Base-by-base conservation (phyloP, 2,797 vertebrate species). In the Knipowitschia caucasica region DNA sequence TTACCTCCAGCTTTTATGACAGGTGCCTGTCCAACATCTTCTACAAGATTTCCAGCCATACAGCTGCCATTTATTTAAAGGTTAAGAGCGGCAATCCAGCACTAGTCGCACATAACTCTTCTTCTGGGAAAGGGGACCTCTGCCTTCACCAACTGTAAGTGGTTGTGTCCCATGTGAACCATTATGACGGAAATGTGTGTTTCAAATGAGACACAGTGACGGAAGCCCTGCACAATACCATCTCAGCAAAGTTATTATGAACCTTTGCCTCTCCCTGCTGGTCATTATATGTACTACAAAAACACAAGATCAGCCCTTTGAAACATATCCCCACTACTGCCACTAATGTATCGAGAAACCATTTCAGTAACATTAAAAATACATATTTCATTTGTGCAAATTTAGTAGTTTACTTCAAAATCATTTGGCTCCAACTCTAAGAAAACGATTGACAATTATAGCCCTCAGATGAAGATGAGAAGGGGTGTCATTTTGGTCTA, bases 261-360 rank as follows among this genome's bases (percentile, higher is more conserved):
- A 10, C 39, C 25, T 62, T 39, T 85, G 65, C 39, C 55, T 67
- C 79, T 83, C 68, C 43, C 86, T 86, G 62, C 66, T 84, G 84
- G 75, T 30, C 18, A 27, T 29, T 26, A 33, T 40, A 23, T 62
- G 24, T 15, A 40, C 7, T 35, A 44, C 17, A 15, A 1, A 0
- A 50, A 23, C 8, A 29, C 0, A 1, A 53, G 0, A 1, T 10
- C 8, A 21, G 50, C 18, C 5, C 15, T 24, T 23, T 29, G 26
- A 2, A 24, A 12, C 21, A 23, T 2, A 44, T 46, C 4, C 23
- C 33, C 3, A 44, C 20, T 44, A 57, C 44, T 10, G 27, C 15
- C 14, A 53, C 50, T 24, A 34, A 7, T 40, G 21, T 1, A 35
- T 43, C 15, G 42, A 34, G 10, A 53, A 25, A 24, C 9, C 25